Evolutionary conservation across 1,140 invertebrate genomes (phyloP).

Genomic region (Mizuhopecten yessoensis): DNA sequence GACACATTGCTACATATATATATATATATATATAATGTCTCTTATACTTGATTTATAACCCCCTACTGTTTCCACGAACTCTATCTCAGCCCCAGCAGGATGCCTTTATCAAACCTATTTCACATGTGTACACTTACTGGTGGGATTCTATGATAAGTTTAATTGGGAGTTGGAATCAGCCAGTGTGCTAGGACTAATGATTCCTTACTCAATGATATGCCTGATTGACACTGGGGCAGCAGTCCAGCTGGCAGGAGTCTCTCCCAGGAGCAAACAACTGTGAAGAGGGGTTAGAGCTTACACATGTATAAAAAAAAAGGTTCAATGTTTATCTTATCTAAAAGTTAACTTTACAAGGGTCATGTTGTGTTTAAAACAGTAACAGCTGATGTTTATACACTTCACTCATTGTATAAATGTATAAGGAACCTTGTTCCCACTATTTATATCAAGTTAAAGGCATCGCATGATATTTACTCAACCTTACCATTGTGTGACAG

Average conservation of each 20-base stretch:
- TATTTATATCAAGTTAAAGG: background rate
- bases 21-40: too few species aligned
- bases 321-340: conserved; percentile 13
- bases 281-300: background rate
- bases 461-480: background rate
- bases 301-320: conserved; percentile 30
- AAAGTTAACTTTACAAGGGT: background rate
- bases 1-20: too few species aligned
- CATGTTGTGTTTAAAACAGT: background rate
- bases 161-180: conserved; percentile 10
- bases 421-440: background rate
- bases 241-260: background rate
- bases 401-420: too few species aligned
- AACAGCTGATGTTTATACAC: background rate
- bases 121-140: conserved; percentile 13
- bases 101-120: background rate
- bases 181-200: too few species aligned
- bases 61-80: background rate
- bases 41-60: too few species aligned
- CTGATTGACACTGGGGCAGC: background rate
- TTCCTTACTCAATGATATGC: background rate
- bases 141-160: background rate
- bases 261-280: conserved; percentile 27
- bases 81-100: background rate
- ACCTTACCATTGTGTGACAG: conserved; percentile 23